These are phyloP conservation scores for Eupsittula cactorum DNA, from an alignment of 2,113 vertebrate species.

Conservation along the genomic window DNA sequence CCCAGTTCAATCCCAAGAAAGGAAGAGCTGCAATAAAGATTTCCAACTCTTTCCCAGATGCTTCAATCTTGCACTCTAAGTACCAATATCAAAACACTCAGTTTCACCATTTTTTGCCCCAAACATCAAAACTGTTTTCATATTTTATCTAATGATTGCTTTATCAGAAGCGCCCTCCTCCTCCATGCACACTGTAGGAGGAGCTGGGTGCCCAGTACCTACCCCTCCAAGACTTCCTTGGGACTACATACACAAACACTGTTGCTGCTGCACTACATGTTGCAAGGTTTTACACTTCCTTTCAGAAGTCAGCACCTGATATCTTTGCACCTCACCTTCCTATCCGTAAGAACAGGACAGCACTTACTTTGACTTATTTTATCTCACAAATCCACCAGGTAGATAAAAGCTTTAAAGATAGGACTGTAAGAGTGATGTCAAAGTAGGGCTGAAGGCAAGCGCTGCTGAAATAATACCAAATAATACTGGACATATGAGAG, in stretches of 20 bases:
- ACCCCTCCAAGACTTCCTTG: background rate
- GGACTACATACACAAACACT: rapidly evolving
- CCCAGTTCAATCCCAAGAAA: background rate
- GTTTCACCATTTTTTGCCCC: background rate
- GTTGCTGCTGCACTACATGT: background rate
- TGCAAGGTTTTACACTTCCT: background rate
- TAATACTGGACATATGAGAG: background rate
- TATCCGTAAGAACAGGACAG: background rate
- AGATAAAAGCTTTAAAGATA: background rate
- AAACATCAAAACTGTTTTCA: background rate
- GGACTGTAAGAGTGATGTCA: background rate
- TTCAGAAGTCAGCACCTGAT: background rate
- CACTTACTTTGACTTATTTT: background rate
- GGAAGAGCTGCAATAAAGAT: background rate
- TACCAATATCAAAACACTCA: background rate
- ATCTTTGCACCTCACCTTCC: background rate
- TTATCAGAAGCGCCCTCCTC: background rate
- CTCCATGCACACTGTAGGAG: background rate
- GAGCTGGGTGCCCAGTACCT: background rate
- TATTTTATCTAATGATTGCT: background rate
- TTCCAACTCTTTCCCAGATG: background rate
- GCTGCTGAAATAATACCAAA: background rate
- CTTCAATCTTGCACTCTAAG: background rate
- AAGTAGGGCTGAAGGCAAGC: background rate
- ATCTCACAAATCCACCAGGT: background rate